A percentile compares a stretch with the other conserved stretches of the same genome.
Evolutionary conservation across 1,140 invertebrate genomes (phyloP).

Genomic region (Drosophila elegans): DNA sequence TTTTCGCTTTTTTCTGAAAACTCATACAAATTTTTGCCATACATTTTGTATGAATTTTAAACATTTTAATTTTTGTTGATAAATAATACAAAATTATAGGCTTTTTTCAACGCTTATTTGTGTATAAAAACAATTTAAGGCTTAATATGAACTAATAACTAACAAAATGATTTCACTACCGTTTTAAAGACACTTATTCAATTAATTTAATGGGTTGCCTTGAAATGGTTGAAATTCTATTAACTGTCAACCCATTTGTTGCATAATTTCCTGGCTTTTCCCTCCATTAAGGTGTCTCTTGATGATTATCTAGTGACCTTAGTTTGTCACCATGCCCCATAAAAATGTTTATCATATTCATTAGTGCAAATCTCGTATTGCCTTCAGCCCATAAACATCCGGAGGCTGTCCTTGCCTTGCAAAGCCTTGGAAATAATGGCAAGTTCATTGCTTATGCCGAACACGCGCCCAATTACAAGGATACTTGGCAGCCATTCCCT

Average conservation of each 20-base stretch:
- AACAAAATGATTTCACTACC: no score
- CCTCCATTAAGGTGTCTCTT: slow-evolving; percentile 3
- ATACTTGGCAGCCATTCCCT: slow-evolving; percentile 13
- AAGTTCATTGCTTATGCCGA: slow-evolving; percentile 35
- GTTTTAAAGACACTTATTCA: background rate
- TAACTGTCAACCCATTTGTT: slow-evolving; percentile 1
- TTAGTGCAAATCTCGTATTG: slow-evolving; percentile 40
- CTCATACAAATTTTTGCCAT: no score
- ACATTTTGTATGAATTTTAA: no score
- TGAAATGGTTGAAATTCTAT: slow-evolving; percentile 1
- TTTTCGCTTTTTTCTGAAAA: no score
- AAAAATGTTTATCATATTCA: slow-evolving; percentile 53
- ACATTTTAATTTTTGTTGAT: no score
- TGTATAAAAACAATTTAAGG: no score
- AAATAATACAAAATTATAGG: no score
- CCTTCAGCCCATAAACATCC: slow-evolving; percentile 39
- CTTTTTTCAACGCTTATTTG: no score
- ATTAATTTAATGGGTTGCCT: background rate
- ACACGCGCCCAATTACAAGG: slow-evolving; percentile 55
- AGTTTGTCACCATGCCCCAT: slow-evolving; percentile 11
- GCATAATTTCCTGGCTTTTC: slow-evolving; percentile 12
- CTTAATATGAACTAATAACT: no score
- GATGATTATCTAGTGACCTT: slow-evolving; percentile 25
- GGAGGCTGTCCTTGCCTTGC: no score
- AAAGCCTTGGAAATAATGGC: slow-evolving; percentile 4